phyloP scores from a whole-genome alignment of 2,113 vertebrate genomes.

The Psilopsiagon aurifrons region DNA sequence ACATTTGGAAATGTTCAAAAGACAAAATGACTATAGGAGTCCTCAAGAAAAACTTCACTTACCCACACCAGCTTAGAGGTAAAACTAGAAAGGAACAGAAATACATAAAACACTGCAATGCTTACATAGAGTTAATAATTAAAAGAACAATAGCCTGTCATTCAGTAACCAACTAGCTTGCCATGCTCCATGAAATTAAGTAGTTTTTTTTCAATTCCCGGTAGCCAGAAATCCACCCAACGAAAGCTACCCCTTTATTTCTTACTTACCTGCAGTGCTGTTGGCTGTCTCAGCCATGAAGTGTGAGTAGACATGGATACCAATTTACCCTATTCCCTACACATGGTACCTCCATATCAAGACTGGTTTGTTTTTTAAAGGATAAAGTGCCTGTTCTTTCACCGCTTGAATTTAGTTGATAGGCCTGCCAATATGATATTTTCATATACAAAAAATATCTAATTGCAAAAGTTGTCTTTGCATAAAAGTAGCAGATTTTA shows the following conservation, averaged over 20 bases:
- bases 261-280: not conserved
- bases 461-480: not conserved
- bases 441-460: not conserved
- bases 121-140: conserved; percentile 18
- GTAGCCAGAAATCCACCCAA: not conserved
- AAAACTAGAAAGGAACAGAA: not conserved
- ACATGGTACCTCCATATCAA: not conserved
- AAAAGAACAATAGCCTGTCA: not conserved
- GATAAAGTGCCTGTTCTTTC: not conserved
- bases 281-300: not conserved
- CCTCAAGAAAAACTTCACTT: not conserved
- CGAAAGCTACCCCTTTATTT: not conserved
- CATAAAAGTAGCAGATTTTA: not conserved
- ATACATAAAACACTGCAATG: not conserved
- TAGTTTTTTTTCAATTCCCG: not conserved
- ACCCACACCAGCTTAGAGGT: not conserved
- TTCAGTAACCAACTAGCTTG: conserved; percentile 4
- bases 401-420: not conserved
- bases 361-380: not conserved
- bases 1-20: conserved; percentile 15
- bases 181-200: not conserved
- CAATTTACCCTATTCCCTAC: not conserved
- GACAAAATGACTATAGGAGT: not conserved
- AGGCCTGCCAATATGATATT: not conserved
- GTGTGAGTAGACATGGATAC: not conserved